Base-by-base conservation (phyloP, 2,888 invertebrate species). In the Melikaiella ostensackeni region DNA sequence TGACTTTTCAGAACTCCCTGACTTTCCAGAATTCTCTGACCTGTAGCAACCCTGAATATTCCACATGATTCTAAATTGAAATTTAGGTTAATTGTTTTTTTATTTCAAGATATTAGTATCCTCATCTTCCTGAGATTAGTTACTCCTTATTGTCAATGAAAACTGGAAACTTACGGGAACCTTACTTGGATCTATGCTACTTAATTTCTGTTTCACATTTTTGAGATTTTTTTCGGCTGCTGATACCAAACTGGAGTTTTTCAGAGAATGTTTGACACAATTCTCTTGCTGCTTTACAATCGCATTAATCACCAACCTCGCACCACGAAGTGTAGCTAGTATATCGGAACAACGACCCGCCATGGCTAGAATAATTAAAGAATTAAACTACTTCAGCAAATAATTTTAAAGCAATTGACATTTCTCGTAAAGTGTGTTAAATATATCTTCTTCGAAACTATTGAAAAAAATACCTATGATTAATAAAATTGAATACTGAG, bases 171-270 rank as follows among this genome's bases (percentile, higher is more conserved):
- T 91, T 89, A 90, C 91, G 80, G 91, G 88, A 86, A 89, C 83
- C 86, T 91, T 90, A 89, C 88, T 91, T 88, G 89, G 87, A 82
- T 90, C 86, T 82, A 88, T 85, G n/a, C 87, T 84, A 61, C 79
- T 86, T 2, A 89, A 80, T 80, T 87, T 89, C 75, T 84, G 85
- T 38, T 81, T 80, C 16, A 84, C 80, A 63, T 81, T 77, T 78
- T 85, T 87, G 2, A 89, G 75, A 66, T 86, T 85, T 42, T 89
- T 86, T 75, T 91, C 87, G 1, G 87, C 85, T 8, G 92, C 84
- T 66, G 93, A 92, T 87, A 93, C 94, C 61, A 96, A 85, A 89
- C 94, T 96, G 24, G 96, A 96, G 90, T 95, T 95, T 89, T 93
- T 92, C 94, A 96, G 95, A 84, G 95, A 89, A 82, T 93, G 91